phyloP scores from a whole-genome alignment of 2,888 invertebrate species.

The Acanthopleura granulata region DNA sequence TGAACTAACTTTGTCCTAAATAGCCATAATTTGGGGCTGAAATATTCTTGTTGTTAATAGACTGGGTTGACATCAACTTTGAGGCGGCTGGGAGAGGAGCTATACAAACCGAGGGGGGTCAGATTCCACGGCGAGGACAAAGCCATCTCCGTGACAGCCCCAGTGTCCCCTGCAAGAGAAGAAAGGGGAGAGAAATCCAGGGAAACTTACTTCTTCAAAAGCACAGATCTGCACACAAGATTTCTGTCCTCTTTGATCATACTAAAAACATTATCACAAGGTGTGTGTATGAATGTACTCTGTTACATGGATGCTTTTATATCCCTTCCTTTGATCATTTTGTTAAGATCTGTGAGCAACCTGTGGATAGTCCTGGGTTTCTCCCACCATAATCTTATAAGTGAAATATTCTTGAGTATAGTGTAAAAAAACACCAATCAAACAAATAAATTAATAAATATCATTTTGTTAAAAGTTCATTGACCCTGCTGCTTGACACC shows the following conservation, averaged over 20 bases:
- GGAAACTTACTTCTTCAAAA: slow-evolving; percentile 59
- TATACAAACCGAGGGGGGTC: slow-evolving; percentile 54
- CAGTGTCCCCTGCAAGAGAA: slow-evolving; percentile 28
- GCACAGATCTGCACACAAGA: slow-evolving; percentile 57
- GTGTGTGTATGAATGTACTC: slow-evolving; percentile 33
- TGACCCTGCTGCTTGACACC: too few species aligned
- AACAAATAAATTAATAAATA: too few species aligned
- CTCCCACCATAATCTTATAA: too few species aligned
- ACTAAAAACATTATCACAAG: slow-evolving; percentile 63
- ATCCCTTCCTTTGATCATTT: too few species aligned
- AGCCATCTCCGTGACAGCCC: slow-evolving; percentile 23
- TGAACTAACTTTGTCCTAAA: too few species aligned
- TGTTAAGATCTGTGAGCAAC: too few species aligned
- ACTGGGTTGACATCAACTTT: slow-evolving; percentile 60
- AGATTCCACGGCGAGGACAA: slow-evolving; percentile 39
- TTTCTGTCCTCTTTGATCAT: slow-evolving; percentile 63
- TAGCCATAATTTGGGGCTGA: too few species aligned
- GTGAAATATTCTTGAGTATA: too few species aligned
- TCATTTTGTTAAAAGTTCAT: too few species aligned
- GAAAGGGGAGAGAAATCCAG: slow-evolving; percentile 38
- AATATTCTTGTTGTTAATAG: slow-evolving; percentile 40
- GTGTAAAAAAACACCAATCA: too few species aligned
- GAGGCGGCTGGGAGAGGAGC: slow-evolving; percentile 65
- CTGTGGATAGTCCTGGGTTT: too few species aligned
- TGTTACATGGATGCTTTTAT: too few species aligned